Evolutionary conservation across 2,888 invertebrate species (phyloP).

Genomic region (Melipona bicolor): DNA sequence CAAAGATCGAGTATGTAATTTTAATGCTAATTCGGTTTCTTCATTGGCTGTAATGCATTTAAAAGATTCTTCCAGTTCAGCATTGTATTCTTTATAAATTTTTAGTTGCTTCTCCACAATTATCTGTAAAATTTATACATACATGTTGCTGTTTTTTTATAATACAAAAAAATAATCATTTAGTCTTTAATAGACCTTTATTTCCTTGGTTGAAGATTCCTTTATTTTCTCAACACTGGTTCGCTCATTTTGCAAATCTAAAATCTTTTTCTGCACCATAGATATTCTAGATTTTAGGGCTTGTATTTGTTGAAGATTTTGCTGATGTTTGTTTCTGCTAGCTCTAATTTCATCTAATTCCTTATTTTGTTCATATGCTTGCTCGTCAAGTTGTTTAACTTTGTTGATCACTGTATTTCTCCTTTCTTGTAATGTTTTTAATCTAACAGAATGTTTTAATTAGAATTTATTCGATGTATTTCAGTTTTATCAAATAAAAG

Average conservation of each 20-base stretch:
- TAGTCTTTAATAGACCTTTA: conserved; percentile 68
- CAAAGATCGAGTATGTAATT: conserved; percentile 65
- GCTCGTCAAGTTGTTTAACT: conserved; percentile 76
- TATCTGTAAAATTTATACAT: conserved; percentile 53
- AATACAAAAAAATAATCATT: background rate
- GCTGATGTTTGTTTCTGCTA: conserved; percentile 66
- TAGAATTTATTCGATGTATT: background rate
- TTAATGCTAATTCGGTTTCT: conserved; percentile 71
- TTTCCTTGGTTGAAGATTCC: conserved; percentile 64
- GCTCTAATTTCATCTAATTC: conserved; percentile 72
- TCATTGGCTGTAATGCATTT: conserved; percentile 73
- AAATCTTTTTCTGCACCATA: conserved; percentile 73
- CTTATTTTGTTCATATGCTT: conserved; percentile 63
- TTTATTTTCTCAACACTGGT: conserved; percentile 76
- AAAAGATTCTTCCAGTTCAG: conserved; percentile 74
- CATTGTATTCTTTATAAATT: conserved; percentile 76
- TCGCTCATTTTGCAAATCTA: conserved; percentile 77
- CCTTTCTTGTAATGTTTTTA: conserved; percentile 72
- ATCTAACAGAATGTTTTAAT: conserved; percentile 77
- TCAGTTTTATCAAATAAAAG: background rate
- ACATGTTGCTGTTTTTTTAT: background rate
- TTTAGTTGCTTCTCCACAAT: conserved; percentile 75
- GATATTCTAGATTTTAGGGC: conserved; percentile 74
- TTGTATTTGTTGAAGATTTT: conserved; percentile 70
- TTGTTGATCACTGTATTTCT: conserved; percentile 67